Base-by-base conservation (phyloP, 2,888 invertebrate genomes). In the Chloroclysta siterata region DNA sequence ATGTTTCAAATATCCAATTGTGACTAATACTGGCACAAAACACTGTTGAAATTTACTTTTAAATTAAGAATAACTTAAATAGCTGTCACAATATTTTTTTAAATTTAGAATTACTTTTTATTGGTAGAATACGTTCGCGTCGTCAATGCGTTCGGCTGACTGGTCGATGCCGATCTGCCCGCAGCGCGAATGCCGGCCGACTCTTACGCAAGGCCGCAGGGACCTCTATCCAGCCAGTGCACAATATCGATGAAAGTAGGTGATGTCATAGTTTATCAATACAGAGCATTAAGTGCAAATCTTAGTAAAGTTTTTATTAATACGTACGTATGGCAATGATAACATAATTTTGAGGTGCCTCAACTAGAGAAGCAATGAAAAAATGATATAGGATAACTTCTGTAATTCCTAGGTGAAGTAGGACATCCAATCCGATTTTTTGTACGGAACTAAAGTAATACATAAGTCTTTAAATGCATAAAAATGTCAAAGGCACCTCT, bases 191-290 rank as follows among this genome's bases (percentile, higher is more conserved):
- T 63, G 68, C 66, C 69, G 66, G 63, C 22, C 70, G 65, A 69
- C 74, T 79, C 82, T 88, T 88, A 78, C 88, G 87, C 88, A 89
- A 83, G 84, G 81, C 75, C 78, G 70, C 71, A 71, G 78, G 76
- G 76, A 79, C 82, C 82, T 83, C 76, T 42, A 57, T 56, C 44
- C 36, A 55, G 39, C 56, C 72, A 72, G 59, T 76, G 68, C 69
- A 75, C 68, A 77, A 71, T 74, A 60, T 74, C 68, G 74, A 80
- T 73, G 85, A 89, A 87, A 87, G 86, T 83, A 76, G 63, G 75
- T 82, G 81, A 79, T 81, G 78, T 82, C 81, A 83, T 72, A 72
- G 65, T 69, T 74, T 78, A 79, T 82, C 79, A 77, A 76, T 75
- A 68, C 72, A 73, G 67, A 66, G 55, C 68, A 73, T 67, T 66